Conservation (phyloP, 1,140 invertebrate species). For the Polypedilum vanderplanki region DNA sequence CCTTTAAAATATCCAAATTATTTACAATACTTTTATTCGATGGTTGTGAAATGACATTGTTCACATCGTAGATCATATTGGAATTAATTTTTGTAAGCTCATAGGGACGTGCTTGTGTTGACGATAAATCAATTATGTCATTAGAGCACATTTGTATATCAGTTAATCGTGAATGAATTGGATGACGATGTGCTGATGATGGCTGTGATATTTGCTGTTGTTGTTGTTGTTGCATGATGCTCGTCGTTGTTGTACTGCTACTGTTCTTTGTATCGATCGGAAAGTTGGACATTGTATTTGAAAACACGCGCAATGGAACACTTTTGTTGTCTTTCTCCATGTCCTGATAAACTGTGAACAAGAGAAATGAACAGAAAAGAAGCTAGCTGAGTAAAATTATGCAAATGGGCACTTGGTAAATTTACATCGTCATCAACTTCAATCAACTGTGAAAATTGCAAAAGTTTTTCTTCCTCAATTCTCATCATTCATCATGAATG, state of each 20-base stretch:
- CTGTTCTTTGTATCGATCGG: not conserved
- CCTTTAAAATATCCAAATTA: not conserved
- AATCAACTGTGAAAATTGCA: slow-evolving; percentile 25
- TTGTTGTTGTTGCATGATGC: slow-evolving; percentile 33
- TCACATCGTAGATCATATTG: not conserved
- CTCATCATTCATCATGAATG: too few species aligned
- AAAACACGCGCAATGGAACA: slow-evolving; percentile 30
- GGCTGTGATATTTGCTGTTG: slow-evolving; percentile 22
- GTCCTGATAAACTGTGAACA: slow-evolving; percentile 41
- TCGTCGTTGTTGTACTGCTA: slow-evolving; percentile 33
- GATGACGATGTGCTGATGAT: slow-evolving; percentile 32
- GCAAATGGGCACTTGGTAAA: slow-evolving; percentile 14
- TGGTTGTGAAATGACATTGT: too few species aligned
- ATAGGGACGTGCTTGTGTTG: slow-evolving; percentile 17
- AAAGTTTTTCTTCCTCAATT: not conserved
- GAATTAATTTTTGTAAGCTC: slow-evolving; percentile 23
- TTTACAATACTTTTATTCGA: slow-evolving; percentile 3
- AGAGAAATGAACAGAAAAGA: slow-evolving; percentile 10
- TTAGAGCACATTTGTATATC: not conserved
- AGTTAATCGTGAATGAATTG: slow-evolving; percentile 32
- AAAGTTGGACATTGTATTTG: slow-evolving; percentile 24
- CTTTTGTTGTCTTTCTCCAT: slow-evolving; percentile 42
- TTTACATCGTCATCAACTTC: slow-evolving; percentile 27
- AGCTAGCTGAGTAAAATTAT: slow-evolving; percentile 6
- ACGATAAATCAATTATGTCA: slow-evolving; percentile 12